Conservation (phyloP, 2,888 invertebrate genomes). For the Nomada lathburiana region DNA sequence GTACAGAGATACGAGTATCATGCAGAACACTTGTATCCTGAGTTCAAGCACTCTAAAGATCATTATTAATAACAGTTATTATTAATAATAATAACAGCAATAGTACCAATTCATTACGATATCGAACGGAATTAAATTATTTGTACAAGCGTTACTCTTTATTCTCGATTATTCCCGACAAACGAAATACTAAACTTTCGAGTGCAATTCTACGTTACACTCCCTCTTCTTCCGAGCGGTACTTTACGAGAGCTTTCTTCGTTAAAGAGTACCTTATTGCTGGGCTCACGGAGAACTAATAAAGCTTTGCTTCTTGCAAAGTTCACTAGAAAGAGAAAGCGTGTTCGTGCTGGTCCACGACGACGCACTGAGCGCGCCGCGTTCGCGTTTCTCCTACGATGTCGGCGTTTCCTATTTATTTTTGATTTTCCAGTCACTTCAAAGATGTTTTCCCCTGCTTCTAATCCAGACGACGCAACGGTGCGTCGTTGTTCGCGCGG, state of each 20-base stretch:
- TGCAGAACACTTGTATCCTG: constrained; percentile 46
- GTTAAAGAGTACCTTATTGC: constrained; percentile 60
- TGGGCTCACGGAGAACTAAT: constrained; percentile 50
- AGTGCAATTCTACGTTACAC: constrained; percentile 37
- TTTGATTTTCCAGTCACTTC: constrained; percentile 49
- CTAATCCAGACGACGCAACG: constrained; percentile 38
- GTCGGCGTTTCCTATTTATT: constrained; percentile 28
- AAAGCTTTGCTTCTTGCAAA: constrained; percentile 31
- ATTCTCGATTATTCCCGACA: constrained; percentile 9
- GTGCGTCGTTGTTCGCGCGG: constrained; percentile 28
- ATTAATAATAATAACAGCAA: neutral
- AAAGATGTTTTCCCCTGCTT: constrained; percentile 46
- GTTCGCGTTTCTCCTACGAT: neutral
- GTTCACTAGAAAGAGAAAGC: constrained; percentile 32
- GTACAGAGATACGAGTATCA: constrained; percentile 61
- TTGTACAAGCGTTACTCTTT: constrained; percentile 6
- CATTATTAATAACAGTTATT: neutral
- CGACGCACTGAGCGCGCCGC: neutral
- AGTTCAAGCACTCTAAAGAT: constrained; percentile 13
- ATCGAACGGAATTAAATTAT: neutral
- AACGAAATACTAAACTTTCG: constrained; percentile 46
- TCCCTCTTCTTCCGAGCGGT: constrained; percentile 16
- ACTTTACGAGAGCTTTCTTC: constrained; percentile 59
- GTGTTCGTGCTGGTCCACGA: constrained; percentile 1
- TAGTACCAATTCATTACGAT: neutral